phyloP scores from a whole-genome alignment of 2,888 invertebrate genomes.

The Campopleginae sp. region DNA sequence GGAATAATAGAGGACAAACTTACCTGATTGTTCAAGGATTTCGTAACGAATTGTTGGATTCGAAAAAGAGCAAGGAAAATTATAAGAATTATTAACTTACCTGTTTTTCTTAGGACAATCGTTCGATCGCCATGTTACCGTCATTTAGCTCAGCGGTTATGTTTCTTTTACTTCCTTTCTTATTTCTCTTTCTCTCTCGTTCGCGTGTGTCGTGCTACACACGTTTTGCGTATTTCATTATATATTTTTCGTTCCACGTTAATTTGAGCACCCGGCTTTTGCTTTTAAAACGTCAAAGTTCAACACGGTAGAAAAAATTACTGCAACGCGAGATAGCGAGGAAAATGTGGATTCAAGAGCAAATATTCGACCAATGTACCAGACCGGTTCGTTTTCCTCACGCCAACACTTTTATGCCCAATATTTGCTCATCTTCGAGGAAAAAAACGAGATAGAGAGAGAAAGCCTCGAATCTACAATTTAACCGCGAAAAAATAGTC shows the following conservation, averaged over 20 bases:
- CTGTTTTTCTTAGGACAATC: constrained; percentile 62
- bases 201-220: constrained; percentile 18
- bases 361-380: constrained; percentile 4
- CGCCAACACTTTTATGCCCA: neutral
- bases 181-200: constrained; percentile 16
- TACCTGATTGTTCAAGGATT: constrained; percentile 31
- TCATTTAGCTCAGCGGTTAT: constrained; percentile 56
- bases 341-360: constrained; percentile 10
- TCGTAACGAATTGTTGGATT: neutral
- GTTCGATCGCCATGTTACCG: constrained; percentile 67
- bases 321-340: constrained; percentile 12
- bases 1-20: constrained; percentile 15
- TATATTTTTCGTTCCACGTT: constrained; percentile 1
- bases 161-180: constrained; percentile 27
- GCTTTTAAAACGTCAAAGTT: constrained; percentile 31
- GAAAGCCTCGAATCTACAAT: neutral
- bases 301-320: constrained; percentile 11
- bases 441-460: neutral
- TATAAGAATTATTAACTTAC: constrained; percentile 51
- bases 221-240: constrained; percentile 18
- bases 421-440: neutral
- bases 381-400: constrained; percentile 7
- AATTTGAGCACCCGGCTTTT: constrained; percentile 23
- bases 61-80: neutral
- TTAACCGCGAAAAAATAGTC: constrained; percentile 7